A percentile compares a stretch with the other conserved stretches of the same genome.
Conservation (phyloP, 2,113 vertebrate genomes). For the Platichthys flesus region DNA sequence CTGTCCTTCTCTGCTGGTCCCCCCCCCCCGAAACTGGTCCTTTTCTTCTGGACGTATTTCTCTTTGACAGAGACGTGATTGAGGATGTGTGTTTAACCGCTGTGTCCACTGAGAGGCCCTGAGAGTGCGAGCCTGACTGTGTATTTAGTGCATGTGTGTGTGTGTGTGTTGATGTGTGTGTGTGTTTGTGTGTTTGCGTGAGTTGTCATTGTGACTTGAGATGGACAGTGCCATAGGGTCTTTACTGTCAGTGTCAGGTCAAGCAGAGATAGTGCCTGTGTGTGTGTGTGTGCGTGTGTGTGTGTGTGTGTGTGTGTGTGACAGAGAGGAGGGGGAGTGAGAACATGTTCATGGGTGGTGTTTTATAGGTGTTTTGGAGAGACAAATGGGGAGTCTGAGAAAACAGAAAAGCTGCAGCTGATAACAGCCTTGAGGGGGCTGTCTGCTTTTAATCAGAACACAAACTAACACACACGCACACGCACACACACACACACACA, state of each 20-base stretch:
- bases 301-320: no score
- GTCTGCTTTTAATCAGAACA: slow-evolving; percentile 74
- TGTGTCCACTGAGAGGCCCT: slow-evolving; percentile 76
- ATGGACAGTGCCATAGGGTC: slow-evolving; percentile 58
- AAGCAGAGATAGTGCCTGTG: slow-evolving; percentile 36
- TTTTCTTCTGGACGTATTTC: slow-evolving; percentile 67
- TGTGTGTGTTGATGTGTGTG: slow-evolving; percentile 30
- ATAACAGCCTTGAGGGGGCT: slow-evolving; percentile 73
- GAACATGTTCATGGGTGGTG: slow-evolving; percentile 9
- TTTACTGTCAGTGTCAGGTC: slow-evolving; percentile 62
- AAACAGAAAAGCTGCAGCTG: slow-evolving; percentile 69
- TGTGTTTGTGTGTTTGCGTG: slow-evolving; percentile 28
- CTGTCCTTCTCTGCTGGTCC: slow-evolving; percentile 11
- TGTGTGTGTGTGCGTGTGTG: background rate
- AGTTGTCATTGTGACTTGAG: slow-evolving; percentile 54
- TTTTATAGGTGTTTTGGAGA: slow-evolving; percentile 51
- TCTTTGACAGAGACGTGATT: slow-evolving; percentile 81
- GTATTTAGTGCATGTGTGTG: slow-evolving; percentile 58
- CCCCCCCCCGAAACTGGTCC: slow-evolving; percentile 41
- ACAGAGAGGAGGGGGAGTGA: background rate
- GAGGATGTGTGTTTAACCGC: slow-evolving; percentile 83
- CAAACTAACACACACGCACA: slow-evolving; percentile 47
- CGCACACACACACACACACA: slow-evolving; percentile 50
- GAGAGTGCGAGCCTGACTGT: slow-evolving; percentile 60
- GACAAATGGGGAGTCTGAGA: slow-evolving; percentile 60